A percentile compares a stretch with the other conserved stretches of the same genome.
Conservation (phyloP, 2,888 invertebrate species). For the Lasioglossum leucozonium region DNA sequence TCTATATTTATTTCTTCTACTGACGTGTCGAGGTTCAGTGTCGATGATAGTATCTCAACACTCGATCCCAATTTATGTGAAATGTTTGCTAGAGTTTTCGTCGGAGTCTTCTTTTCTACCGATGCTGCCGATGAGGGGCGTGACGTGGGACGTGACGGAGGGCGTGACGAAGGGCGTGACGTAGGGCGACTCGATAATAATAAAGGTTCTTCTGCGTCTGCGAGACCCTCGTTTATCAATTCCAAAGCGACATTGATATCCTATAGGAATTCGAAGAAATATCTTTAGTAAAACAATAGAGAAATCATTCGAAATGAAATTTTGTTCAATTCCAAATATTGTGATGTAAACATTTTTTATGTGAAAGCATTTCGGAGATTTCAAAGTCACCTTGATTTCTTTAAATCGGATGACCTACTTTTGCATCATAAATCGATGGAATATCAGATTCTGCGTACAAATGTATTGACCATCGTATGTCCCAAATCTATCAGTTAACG, state of each 20-base stretch:
- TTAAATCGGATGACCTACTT: no score
- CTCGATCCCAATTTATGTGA: background rate
- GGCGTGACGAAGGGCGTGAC: conserved; percentile 74
- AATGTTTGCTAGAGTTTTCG: background rate
- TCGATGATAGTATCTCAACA: background rate
- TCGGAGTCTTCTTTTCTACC: conserved; percentile 9
- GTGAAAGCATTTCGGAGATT: no score
- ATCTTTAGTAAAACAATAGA: background rate
- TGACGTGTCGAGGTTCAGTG: background rate
- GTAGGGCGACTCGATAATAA: conserved; percentile 74
- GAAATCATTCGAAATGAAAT: background rate
- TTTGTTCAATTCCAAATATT: no score
- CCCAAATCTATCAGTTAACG: no score
- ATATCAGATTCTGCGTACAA: no score
- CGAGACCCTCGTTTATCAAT: conserved; percentile 87
- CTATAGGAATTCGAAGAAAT: conserved; percentile 61
- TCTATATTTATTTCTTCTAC: conserved; percentile 65
- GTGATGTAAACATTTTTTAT: no score
- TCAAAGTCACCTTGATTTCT: no score
- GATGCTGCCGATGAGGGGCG: conserved; percentile 78
- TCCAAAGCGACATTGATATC: conserved; percentile 88
- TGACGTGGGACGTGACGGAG: conserved; percentile 71
- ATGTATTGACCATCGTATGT: no score
- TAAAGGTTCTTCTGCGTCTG: conserved; percentile 81
- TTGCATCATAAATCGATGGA: no score